Percentiles rank a stretch among this genome's conserved stretches.
Conservation (phyloP, 2,113 vertebrate genomes). For the Pardalotus punctatus region DNA sequence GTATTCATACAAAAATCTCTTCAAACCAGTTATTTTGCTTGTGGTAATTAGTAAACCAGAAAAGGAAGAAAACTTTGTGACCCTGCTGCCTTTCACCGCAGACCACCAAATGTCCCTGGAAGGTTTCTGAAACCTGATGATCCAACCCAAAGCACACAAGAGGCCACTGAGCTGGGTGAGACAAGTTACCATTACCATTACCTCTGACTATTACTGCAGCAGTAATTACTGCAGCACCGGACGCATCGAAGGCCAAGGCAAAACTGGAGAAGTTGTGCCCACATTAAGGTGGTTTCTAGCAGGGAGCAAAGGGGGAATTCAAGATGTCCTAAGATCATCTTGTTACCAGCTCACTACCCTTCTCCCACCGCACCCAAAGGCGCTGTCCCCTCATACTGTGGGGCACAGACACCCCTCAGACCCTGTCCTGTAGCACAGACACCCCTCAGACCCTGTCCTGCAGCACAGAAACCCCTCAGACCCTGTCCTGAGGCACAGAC, state of each 20-base stretch:
- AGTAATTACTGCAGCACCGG: neutral
- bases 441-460: neutral
- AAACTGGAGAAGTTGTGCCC: neutral
- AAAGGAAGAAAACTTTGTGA: neutral
- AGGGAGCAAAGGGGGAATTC: neutral
- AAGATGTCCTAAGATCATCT: neutral
- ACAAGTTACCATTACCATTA: accelerated
- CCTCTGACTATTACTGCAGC: neutral
- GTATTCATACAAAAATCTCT: neutral
- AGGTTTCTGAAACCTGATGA: neutral
- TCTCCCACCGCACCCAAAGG: accelerated
- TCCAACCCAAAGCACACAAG: neutral
- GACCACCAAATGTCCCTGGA: neutral
- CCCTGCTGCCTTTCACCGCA: neutral
- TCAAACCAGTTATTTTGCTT: neutral
- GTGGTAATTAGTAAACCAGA: neutral
- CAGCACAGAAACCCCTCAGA: no score
- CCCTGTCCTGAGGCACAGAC: neutral
- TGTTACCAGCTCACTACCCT: neutral
- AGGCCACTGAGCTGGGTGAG: neutral
- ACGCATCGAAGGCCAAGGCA: neutral
- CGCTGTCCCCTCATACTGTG: neutral
- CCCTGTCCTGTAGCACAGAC: no score
- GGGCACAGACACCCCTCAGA: neutral
- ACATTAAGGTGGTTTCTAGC: neutral